A percentile compares a stretch with the other conserved stretches of the same genome.
Conservation (phyloP, 1,140 invertebrate genomes). For the Meloidogyne floridensis region DNA sequence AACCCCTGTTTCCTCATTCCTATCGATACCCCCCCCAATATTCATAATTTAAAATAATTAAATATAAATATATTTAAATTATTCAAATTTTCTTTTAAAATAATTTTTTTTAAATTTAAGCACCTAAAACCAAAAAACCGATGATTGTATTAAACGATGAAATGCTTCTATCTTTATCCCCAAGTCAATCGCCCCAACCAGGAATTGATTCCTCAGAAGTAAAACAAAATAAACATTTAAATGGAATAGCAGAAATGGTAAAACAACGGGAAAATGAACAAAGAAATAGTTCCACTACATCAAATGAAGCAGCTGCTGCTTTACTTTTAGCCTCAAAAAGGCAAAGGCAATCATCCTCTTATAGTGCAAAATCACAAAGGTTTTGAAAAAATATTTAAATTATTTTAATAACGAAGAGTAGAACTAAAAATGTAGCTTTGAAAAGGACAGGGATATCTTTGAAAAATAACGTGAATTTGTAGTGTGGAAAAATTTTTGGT, state of each 20-base stretch:
- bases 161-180: conserved; percentile 1
- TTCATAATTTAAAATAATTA: background rate
- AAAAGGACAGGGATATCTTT: no score
- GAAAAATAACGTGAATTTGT: no score
- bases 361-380: conserved; percentile 54
- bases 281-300: conserved; percentile 40
- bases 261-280: conserved; percentile 22
- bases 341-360: conserved; percentile 52
- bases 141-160: conserved; percentile 57
- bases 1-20: no score
- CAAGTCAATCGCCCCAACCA: conserved; percentile 32
- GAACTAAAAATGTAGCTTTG: no score
- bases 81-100: background rate
- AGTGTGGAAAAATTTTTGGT: no score
- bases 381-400: background rate
- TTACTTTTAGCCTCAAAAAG: conserved; percentile 41
- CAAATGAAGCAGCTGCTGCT: conserved; percentile 20
- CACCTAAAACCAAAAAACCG: conserved; percentile 39
- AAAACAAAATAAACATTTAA: conserved; percentile 1
- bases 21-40: background rate
- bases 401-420: background rate
- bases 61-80: background rate
- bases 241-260: conserved; percentile 15
- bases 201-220: background rate
- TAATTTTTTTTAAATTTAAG: background rate